A percentile compares a stretch with the other conserved stretches of the same genome.
phyloP scores from a whole-genome alignment of 2,888 invertebrate species.

The Philonicus albiceps region DNA sequence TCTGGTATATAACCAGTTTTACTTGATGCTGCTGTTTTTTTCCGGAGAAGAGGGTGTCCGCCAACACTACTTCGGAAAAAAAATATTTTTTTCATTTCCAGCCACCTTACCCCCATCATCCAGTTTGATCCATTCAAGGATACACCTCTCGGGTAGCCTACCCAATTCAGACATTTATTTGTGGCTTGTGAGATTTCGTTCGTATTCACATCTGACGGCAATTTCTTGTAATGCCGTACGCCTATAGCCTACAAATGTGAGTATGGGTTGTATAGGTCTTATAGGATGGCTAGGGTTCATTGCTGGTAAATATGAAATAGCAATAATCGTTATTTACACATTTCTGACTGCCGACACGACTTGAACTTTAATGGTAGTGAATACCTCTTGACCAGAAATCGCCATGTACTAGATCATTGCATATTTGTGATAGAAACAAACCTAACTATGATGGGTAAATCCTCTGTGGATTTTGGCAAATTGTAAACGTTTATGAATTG shows the following conservation, averaged over 20 bases:
- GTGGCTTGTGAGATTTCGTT: constrained; percentile 14
- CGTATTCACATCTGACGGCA: neutral
- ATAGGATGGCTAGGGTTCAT: neutral
- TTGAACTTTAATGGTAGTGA: neutral
- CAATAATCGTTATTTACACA: constrained; percentile 18
- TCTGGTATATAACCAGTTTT: neutral
- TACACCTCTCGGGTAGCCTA: neutral
- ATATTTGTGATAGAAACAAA: neutral
- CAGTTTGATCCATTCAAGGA: neutral
- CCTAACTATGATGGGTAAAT: neutral
- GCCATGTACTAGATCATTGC: neutral
- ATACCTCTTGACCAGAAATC: neutral
- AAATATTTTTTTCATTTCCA: constrained; percentile 33
- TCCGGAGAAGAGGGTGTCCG: neutral
- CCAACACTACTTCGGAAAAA: neutral
- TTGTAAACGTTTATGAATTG: neutral
- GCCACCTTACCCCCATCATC: neutral
- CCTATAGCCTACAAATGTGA: neutral
- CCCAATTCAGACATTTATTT: constrained; percentile 11
- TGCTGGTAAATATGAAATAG: constrained; percentile 14
- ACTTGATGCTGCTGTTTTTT: neutral
- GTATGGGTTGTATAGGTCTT: neutral
- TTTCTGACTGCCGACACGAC: neutral
- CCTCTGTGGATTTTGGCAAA: neutral
- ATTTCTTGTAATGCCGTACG: constrained; percentile 20